phyloP scores from a whole-genome alignment of 2,888 invertebrate genomes.

The Eupsilia transversa region DNA sequence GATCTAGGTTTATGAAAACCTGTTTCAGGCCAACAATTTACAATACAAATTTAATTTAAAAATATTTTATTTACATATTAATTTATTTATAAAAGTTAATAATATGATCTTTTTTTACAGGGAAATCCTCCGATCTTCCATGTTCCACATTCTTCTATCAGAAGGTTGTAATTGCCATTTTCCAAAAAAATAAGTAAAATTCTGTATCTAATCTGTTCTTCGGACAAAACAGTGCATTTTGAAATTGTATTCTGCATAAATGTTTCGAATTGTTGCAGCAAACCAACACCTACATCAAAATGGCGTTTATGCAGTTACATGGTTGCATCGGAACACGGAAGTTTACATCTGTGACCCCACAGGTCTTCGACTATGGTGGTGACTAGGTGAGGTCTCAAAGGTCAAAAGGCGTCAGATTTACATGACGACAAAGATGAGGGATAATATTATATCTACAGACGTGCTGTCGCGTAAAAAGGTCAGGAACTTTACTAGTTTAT shows the following conservation, averaged over 20 bases:
- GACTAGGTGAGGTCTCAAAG: constrained; percentile 7
- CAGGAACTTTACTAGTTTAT: neutral
- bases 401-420: constrained; percentile 24
- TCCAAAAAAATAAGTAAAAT: neutral
- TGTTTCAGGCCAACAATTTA: no score
- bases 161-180: neutral
- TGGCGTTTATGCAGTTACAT: neutral
- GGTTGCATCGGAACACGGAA: constrained; percentile 26
- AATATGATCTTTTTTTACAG: neutral
- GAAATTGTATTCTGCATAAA: neutral
- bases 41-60: no score
- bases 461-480: constrained; percentile 11
- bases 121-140: neutral
- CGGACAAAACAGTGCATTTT: neutral
- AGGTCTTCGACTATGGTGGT: neutral
- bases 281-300: neutral
- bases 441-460: constrained; percentile 8
- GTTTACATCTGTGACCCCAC: constrained; percentile 7
- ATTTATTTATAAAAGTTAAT: neutral
- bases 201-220: neutral
- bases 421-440: constrained; percentile 19
- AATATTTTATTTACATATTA: neutral
- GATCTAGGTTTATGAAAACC: no score
- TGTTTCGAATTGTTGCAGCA: neutral
- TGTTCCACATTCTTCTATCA: neutral